Conservation (phyloP, 2,888 invertebrate genomes). For the Eupithecia pulchellata region DNA sequence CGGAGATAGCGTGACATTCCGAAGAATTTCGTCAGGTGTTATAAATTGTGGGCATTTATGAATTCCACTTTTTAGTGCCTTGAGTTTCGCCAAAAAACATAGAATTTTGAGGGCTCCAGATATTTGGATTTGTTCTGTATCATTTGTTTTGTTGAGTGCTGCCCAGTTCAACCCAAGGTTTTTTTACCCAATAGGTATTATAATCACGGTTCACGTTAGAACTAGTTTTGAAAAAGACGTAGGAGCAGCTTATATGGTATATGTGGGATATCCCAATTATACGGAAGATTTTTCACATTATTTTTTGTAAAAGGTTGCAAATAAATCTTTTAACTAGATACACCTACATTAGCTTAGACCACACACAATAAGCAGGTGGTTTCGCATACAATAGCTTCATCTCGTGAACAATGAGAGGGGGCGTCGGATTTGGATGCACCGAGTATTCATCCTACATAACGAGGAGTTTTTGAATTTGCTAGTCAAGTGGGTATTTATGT, state of each 20-base stretch:
- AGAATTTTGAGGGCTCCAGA: neutral
- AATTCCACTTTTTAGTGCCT: neutral
- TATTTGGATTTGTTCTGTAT: neutral
- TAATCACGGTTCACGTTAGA: neutral
- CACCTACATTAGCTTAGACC: constrained; percentile 42
- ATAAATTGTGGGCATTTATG: neutral
- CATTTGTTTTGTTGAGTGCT: no score
- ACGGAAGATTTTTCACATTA: no score
- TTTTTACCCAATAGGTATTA: no score
- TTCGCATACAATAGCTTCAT: constrained; percentile 50
- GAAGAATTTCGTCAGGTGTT: neutral
- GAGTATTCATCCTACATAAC: constrained; percentile 22
- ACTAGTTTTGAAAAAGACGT: no score
- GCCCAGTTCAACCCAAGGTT: no score
- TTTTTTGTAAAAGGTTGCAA: neutral
- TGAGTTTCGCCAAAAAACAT: neutral
- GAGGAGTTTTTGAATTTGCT: constrained; percentile 23
- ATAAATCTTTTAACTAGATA: neutral
- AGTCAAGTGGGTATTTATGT: constrained; percentile 12
- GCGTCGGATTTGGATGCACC: constrained; percentile 37
- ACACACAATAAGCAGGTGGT: constrained; percentile 47
- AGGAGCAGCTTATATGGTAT: neutral
- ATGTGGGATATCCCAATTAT: no score
- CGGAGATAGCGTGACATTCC: constrained; percentile 5
- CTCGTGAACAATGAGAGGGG: constrained; percentile 42